Evolutionary conservation across 2,113 vertebrate genomes (phyloP), one percentile per base, ranked within the genome.

Genomic region (Chascanopsetta lugubris): DNA sequence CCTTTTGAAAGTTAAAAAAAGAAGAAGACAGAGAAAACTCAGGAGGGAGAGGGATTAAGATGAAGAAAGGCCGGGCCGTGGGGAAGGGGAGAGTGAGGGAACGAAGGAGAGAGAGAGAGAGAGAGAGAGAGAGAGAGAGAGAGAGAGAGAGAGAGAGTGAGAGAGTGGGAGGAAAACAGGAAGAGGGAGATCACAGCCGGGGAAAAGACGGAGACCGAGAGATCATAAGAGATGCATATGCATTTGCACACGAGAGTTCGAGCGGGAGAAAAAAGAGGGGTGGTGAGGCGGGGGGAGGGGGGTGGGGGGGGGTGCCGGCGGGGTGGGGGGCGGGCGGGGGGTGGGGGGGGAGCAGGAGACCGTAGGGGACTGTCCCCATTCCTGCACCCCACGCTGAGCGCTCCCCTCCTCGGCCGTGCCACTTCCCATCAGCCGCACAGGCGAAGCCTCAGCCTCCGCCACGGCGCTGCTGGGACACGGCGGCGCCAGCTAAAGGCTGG

Each of bases 341-440:
- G 88, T n/a, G 68, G 75, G 83, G 79, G 73, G 84, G 81, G 73
- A 86, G 77, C 76, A 53, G 65, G 79, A 85, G 89, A 90, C 89
- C 87, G 80, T 89, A 62, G 90, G 86, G 88, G 87, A 88, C 88
- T 86, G 85, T 91, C 88, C 90, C 86, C 88, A 83, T 89, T 91
- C 85, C 87, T 75, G 80, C 77, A 73, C 85, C 88, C 83, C 85
- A 80, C 75, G 85, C 87, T 84, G 77, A 86, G 82, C 77, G 76
- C 85, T 82, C 82, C 75, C 72, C 75, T 84, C 77, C 81, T 74
- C 80, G 80, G 62, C 86, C 81, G 77, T 85, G 86, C 82, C 86
- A 84, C 87, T 87, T 89, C 86, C 77, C 77, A 85, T 88, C 83
- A 85, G 83, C 72, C 79, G 50, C 75, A 40, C 74, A 71, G 62